Evolutionary conservation across 2,113 vertebrate species (phyloP), one percentile per base, ranked within the genome.

Genomic region (Apeltes quadracus): DNA sequence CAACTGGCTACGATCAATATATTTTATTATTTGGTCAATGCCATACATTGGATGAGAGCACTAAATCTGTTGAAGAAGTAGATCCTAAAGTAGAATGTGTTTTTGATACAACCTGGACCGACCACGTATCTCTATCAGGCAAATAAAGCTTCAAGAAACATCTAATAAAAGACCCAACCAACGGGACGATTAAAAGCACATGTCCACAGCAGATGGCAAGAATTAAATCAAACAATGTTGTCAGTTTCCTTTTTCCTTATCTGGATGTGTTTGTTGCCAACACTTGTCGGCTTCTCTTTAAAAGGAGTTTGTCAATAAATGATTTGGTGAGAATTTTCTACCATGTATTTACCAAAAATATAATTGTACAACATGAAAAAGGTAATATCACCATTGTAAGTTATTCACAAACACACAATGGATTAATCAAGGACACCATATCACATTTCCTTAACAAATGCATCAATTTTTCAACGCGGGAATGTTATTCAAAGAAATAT

Each of bases 1-100:
- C 8, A 39, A 71, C 65, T 81, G 48, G 15, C 22, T 20, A 23
- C n/a, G 51, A 75, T 79, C 58, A 72, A 75, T 56, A 57, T 4
- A 9, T 48, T 70, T 75, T 58, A 76, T 71, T 20, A 55, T 55
- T 81, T 51, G 2, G 41, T 67, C 38, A 51, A 57, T 65, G 51
- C 32, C 78, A 72, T 70, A 54, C 25, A n/a, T 43, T 14, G 8
- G n/a, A 22, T 36, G 58, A 29, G 1, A 18, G 38, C 22, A 10
- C 39, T 72, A 16, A 39, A 75, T 18, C 7, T 15, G 44, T 2
- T 23, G 13, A 51, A 38, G 14, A 23, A 32, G 55, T 15, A 9
- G 16, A 67, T 29, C 51, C 23, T 48, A 22, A 8, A 15, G 55
- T 44, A 36, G 12, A 50, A 46, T 6, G 6, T 57, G 20, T 2